phyloP scores from a whole-genome alignment of 1,140 invertebrate genomes.

The Drosophila kepulauana region DNA sequence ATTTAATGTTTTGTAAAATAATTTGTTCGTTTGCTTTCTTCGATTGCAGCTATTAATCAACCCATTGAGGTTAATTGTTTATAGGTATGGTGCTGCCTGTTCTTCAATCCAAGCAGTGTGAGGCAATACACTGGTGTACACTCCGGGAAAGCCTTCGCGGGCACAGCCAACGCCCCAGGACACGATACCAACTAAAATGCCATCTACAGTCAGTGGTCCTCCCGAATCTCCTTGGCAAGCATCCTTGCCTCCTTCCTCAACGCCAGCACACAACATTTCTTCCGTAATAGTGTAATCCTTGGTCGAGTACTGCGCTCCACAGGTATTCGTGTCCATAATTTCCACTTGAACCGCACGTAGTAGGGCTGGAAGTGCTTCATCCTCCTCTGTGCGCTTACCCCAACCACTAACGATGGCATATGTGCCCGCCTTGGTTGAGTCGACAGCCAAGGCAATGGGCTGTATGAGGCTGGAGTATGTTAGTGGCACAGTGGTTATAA shows the following conservation, averaged over 20 bases:
- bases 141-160: slow-evolving; percentile 65
- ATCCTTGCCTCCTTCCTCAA: slow-evolving; percentile 64
- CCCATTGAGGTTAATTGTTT: background rate
- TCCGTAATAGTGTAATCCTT: slow-evolving; percentile 86
- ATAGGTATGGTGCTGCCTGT: slow-evolving; percentile 62
- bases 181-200: slow-evolving; percentile 61
- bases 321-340: slow-evolving; percentile 73
- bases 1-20: slow-evolving; percentile 14
- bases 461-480: slow-evolving; percentile 53
- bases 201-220: slow-evolving; percentile 63
- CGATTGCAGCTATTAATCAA: slow-evolving; percentile 14
- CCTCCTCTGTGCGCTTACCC: slow-evolving; percentile 80
- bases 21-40: slow-evolving; percentile 62
- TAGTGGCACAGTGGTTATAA: slow-evolving; percentile 65
- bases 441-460: slow-evolving; percentile 66
- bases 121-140: slow-evolving; percentile 66
- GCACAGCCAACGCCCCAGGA: slow-evolving; percentile 73
- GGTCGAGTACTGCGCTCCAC: slow-evolving; percentile 62
- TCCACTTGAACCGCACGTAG: slow-evolving; percentile 82
- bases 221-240: slow-evolving; percentile 68
- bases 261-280: slow-evolving; percentile 90
- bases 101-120: slow-evolving; percentile 71
- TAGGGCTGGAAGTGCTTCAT: slow-evolving; percentile 53
- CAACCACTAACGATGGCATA: slow-evolving; percentile 85
- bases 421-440: slow-evolving; percentile 42